Percentiles rank a stretch among this genome's conserved stretches.
These are phyloP conservation scores for Seladonia tumulorum DNA, from an alignment of 2,888 invertebrate species.

Conservation along the genomic window DNA sequence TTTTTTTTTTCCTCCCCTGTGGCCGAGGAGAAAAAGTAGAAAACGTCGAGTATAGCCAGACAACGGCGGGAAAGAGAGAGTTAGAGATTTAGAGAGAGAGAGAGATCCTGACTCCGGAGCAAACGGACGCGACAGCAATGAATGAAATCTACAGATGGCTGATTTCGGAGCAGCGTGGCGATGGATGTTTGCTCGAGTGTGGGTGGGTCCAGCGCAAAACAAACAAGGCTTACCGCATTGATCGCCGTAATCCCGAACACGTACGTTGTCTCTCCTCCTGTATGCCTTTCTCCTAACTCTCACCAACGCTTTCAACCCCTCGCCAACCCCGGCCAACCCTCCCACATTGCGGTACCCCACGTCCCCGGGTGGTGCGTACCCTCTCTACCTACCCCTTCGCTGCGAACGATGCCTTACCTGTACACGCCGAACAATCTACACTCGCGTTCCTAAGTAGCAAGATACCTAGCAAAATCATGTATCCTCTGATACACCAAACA, in stretches of 20 bases:
- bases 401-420: slow-evolving; percentile 40
- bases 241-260: slow-evolving; percentile 81
- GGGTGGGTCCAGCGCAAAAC: slow-evolving; percentile 77
- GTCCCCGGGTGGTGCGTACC: slow-evolving; percentile 60
- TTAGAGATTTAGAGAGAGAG: slow-evolving; percentile 26
- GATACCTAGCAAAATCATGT: too few species aligned
- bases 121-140: slow-evolving; percentile 64
- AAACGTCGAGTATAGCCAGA: neutral
- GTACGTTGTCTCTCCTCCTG: slow-evolving; percentile 71
- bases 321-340: slow-evolving; percentile 45
- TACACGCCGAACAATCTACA: slow-evolving; percentile 9
- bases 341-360: slow-evolving; percentile 54
- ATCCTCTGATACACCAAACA: too few species aligned
- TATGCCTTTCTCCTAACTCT: slow-evolving; percentile 65
- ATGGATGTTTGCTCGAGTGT: slow-evolving; percentile 59
- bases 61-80: neutral
- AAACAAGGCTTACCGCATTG: slow-evolving; percentile 82
- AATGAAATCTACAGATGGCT: slow-evolving; percentile 73
- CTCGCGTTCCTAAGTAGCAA: slow-evolving; percentile 42
- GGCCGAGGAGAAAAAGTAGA: slow-evolving; percentile 4
- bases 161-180: slow-evolving; percentile 66
- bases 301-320: slow-evolving; percentile 55
- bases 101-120: slow-evolving; percentile 46
- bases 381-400: slow-evolving; percentile 56
- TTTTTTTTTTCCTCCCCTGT: neutral